These are phyloP conservation scores for Homarus gammarus DNA, from an alignment of 2,888 invertebrate genomes.

Conservation along the genomic window DNA sequence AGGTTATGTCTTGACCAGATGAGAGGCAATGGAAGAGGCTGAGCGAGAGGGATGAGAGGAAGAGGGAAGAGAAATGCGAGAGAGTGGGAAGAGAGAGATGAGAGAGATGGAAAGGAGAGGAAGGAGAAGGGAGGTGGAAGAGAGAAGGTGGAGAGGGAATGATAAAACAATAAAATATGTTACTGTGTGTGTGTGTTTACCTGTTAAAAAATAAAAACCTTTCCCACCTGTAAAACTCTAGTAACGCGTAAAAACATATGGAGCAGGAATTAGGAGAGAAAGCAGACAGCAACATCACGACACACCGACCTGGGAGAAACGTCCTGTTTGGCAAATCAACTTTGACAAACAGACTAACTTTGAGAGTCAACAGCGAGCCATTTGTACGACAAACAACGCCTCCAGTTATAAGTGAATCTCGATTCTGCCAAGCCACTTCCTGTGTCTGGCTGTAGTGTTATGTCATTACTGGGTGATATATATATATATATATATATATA, in stretches of 20 bases:
- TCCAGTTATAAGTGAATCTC: background rate
- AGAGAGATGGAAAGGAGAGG: too few relatives aligned
- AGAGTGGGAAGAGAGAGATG: too few relatives aligned
- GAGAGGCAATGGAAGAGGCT: background rate
- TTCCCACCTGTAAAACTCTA: too few relatives aligned
- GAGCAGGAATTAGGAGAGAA: too few relatives aligned
- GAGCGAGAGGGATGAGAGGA: background rate
- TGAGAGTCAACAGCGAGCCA: background rate
- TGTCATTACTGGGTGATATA: too few relatives aligned
- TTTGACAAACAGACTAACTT: constrained; percentile 3
- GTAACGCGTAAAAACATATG: too few relatives aligned
- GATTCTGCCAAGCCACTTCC: background rate
- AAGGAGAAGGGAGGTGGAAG: too few relatives aligned
- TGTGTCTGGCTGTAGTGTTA: background rate
- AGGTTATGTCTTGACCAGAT: background rate
- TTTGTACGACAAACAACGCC: background rate
- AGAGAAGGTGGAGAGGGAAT: too few relatives aligned
- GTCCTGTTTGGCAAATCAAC: background rate
- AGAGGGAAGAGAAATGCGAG: background rate
- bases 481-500: too few relatives aligned
- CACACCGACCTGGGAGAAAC: background rate
- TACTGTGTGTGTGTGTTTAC: too few relatives aligned
- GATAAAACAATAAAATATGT: too few relatives aligned
- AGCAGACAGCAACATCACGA: background rate
- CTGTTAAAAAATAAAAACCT: too few relatives aligned